These are phyloP conservation scores for Lophura swinhoii DNA, from an alignment of 2,797 vertebrate species.

Conservation along the genomic window DNA sequence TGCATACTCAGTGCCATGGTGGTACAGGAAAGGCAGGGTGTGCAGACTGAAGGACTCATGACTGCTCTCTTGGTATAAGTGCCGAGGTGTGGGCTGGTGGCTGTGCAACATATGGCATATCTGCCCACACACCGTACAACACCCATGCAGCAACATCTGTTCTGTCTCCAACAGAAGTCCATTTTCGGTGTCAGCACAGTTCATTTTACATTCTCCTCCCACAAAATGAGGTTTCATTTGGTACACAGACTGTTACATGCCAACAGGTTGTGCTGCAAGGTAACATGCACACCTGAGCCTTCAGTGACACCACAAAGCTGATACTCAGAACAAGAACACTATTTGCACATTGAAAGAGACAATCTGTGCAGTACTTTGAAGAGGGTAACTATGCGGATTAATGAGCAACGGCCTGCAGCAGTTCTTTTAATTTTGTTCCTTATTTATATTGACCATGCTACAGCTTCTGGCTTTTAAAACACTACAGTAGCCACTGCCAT, in stretches of 20 bases:
- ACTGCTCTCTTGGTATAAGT: not conserved
- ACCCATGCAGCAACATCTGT: not conserved
- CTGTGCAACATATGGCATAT: not conserved
- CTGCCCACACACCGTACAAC: not conserved
- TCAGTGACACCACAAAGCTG: not conserved
- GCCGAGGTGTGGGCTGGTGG: rapidly evolving
- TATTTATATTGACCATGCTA: not conserved
- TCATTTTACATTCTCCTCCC: not conserved
- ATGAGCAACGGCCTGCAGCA: not conserved
- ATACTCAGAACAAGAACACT: not conserved
- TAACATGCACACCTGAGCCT: rapidly evolving
- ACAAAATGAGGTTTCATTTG: not conserved
- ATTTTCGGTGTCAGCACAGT: not conserved
- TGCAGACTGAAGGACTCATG: not conserved
- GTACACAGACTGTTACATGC: not conserved
- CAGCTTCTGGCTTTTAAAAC: not conserved
- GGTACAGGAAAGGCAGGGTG: not conserved
- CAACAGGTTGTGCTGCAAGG: not conserved
- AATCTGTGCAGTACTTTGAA: not conserved
- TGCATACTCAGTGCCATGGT: not conserved
- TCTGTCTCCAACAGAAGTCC: not conserved
- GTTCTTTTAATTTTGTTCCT: not conserved
- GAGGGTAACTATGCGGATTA: not conserved
- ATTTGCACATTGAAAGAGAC: not conserved
- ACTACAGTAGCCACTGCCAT: not conserved